A percentile compares a stretch with the other conserved stretches of the same genome.
phyloP scores from a whole-genome alignment of 2,797 vertebrate species.

The Odontamblyopus rebecca region DNA sequence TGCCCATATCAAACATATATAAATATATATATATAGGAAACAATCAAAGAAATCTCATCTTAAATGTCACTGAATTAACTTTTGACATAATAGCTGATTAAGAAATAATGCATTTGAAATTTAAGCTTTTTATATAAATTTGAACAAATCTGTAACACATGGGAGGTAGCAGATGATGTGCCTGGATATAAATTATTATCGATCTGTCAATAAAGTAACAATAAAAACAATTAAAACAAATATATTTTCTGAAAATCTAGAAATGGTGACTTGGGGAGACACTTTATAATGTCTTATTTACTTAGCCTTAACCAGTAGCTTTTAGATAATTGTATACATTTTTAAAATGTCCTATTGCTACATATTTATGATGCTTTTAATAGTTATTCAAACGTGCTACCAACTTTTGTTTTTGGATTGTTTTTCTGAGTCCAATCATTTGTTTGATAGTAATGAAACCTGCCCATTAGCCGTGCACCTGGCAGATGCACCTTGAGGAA shows the following conservation, averaged over 20 bases:
- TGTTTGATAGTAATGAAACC: slow-evolving; percentile 13
- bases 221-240: too few species aligned
- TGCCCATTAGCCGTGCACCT: slow-evolving; percentile 16
- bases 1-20: slow-evolving; percentile 4
- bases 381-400: neutral
- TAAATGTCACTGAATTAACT: slow-evolving; percentile 24
- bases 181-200: too few species aligned
- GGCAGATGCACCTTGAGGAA: slow-evolving; percentile 34
- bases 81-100: slow-evolving; percentile 24
- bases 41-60: slow-evolving; percentile 22
- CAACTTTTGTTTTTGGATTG: neutral
- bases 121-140: neutral
- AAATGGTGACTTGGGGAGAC: too few species aligned
- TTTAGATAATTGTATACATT: too few species aligned
- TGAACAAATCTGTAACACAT: neutral
- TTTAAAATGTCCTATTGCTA: neutral
- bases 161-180: too few species aligned
- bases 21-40: slow-evolving; percentile 1
- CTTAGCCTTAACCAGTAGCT: too few species aligned
- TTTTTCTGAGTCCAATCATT: slow-evolving; percentile 13
- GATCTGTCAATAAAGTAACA: too few species aligned
- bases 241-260: too few species aligned
- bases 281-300: neutral
- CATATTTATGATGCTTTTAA: neutral
- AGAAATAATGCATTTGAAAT: neutral